These are phyloP conservation scores for Toxotes lorentzi DNA, from an alignment of 2,797 vertebrate species.

Conservation along the genomic window DNA sequence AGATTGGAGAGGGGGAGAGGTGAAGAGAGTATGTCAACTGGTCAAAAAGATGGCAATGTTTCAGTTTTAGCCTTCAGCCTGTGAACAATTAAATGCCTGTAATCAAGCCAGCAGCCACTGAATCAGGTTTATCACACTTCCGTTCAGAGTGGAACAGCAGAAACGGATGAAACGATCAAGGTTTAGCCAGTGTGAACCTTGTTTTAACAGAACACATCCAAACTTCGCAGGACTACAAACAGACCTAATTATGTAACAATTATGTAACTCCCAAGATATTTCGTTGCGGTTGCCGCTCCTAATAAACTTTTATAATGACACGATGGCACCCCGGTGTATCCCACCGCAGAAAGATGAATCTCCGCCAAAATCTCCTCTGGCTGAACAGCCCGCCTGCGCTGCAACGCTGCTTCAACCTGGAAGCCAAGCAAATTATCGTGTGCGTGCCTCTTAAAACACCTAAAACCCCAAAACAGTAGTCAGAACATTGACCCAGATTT, in stretches of 20 bases:
- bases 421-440: constrained; percentile 14
- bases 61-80: neutral
- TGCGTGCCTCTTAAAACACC: constrained; percentile 26
- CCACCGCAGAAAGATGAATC: constrained; percentile 54
- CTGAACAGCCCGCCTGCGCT: constrained; percentile 55
- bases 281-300: constrained; percentile 32
- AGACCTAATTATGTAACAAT: constrained; percentile 15
- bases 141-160: neutral
- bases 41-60: neutral
- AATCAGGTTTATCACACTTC: neutral
- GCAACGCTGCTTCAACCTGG: constrained; percentile 32
- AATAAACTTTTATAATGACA: constrained; percentile 62
- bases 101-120: neutral
- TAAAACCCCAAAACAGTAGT: constrained; percentile 64
- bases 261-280: constrained; percentile 21
- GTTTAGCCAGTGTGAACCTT: neutral
- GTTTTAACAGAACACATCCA: neutral
- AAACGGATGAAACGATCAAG: neutral
- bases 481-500: constrained; percentile 31
- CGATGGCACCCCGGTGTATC: constrained; percentile 37
- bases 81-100: neutral
- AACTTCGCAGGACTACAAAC: neutral
- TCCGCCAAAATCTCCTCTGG: constrained; percentile 58
- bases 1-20: constrained; percentile 20
- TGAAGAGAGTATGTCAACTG: constrained; percentile 17